Evolutionary conservation across 2,797 vertebrate genomes (phyloP).

Genomic region (Lagocephalus sceleratus): DNA sequence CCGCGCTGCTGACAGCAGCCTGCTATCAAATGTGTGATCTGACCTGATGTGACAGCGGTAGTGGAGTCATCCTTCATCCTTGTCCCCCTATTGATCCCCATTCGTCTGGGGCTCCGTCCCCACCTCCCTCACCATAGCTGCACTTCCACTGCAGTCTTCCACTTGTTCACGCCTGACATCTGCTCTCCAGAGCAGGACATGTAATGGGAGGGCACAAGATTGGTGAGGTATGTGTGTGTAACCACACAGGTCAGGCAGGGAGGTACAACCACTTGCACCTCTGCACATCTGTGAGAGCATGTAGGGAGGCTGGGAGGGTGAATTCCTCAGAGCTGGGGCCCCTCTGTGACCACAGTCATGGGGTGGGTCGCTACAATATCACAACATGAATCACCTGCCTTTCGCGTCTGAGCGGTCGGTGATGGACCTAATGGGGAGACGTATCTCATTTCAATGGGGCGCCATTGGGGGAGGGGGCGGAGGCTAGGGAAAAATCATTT

Average conservation of each 20-base stretch:
- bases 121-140: constrained; percentile 6
- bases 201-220: constrained; percentile 38
- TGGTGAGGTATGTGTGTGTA: constrained; percentile 30
- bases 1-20: constrained; percentile 50
- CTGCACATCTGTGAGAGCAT: constrained; percentile 9
- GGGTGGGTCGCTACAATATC: constrained; percentile 36
- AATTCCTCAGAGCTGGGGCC: constrained; percentile 29
- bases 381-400: constrained; percentile 65
- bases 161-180: constrained; percentile 30
- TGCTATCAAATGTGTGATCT: constrained; percentile 54
- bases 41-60: constrained; percentile 50
- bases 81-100: constrained; percentile 60
- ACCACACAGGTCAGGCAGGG: constrained; percentile 50
- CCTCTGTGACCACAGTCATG: constrained; percentile 27
- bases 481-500: constrained; percentile 49
- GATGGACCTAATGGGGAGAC: constrained; percentile 58
- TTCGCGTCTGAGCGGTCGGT: constrained; percentile 50
- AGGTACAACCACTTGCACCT: constrained; percentile 61
- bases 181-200: constrained; percentile 37
- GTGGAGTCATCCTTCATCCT: constrained; percentile 47
- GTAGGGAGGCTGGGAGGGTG: constrained; percentile 9
- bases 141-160: neutral
- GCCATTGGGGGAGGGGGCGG: constrained; percentile 32
- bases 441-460: constrained; percentile 62
- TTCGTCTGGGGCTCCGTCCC: constrained; percentile 35